These are phyloP conservation scores for Cyanoderma ruficeps DNA, from an alignment of 2,113 vertebrate species.

Conservation along the genomic window DNA sequence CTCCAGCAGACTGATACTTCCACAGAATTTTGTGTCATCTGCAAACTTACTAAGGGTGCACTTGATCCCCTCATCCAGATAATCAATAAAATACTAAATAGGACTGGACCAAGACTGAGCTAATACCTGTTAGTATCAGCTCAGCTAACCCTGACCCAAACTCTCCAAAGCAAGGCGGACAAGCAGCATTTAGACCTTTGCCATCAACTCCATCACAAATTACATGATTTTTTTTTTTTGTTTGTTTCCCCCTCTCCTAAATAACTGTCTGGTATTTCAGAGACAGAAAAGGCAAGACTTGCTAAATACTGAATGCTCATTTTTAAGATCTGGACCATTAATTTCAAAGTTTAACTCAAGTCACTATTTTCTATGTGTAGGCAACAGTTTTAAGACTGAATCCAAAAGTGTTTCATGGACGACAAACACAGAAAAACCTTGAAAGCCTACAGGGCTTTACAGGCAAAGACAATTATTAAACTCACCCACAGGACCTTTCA, in stretches of 20 bases:
- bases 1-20: background rate
- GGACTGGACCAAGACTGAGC: background rate
- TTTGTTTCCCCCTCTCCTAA: background rate
- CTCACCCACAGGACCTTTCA: background rate
- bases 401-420: background rate
- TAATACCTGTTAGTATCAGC: background rate
- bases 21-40: background rate
- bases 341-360: background rate
- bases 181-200: background rate
- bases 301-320: background rate
- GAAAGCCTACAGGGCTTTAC: background rate
- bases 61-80: background rate
- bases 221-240: background rate
- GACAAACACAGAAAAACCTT: background rate
- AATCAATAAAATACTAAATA: background rate
- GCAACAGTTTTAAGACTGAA: background rate
- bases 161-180: background rate
- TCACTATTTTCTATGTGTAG: rapidly evolving
- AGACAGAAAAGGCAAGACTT: background rate
- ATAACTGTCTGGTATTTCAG: background rate
- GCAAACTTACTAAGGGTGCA: background rate
- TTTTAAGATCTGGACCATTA: background rate
- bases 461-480: background rate
- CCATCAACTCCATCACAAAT: background rate
- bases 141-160: background rate